Evolutionary conservation across 1,140 invertebrate species (phyloP).

Genomic region (Armadillidium nasatum): DNA sequence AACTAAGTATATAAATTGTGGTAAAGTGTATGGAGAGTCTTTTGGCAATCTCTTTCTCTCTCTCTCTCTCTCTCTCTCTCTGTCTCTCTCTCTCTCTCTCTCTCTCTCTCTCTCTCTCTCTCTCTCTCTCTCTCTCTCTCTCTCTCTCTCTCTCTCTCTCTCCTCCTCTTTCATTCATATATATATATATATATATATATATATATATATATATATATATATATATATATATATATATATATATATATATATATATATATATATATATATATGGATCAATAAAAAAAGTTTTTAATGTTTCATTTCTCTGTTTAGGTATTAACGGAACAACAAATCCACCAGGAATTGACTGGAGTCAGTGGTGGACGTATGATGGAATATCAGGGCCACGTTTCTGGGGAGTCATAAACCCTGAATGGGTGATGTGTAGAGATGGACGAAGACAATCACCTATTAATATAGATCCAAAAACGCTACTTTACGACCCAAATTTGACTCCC

Average conservation of each 20-base stretch:
- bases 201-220: no score
- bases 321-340: slow-evolving; percentile 18
- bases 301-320: background rate
- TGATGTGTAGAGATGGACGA: slow-evolving; percentile 85
- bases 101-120: no score
- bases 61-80: no score
- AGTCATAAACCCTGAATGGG: slow-evolving; percentile 92
- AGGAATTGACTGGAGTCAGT: slow-evolving; percentile 41
- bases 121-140: no score
- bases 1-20: no score
- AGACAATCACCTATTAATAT: slow-evolving; percentile 94
- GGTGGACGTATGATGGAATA: slow-evolving; percentile 45
- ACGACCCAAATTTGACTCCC: slow-evolving; percentile 83
- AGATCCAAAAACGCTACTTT: slow-evolving; percentile 84
- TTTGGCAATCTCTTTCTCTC: no score
- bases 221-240: no score
- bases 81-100: no score
- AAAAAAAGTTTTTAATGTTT: background rate
- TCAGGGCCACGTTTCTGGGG: slow-evolving; percentile 94
- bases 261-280: slow-evolving; percentile 15
- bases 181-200: no score
- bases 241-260: background rate
- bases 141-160: no score
- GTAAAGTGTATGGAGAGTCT: no score
- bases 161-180: no score